phyloP scores from a whole-genome alignment of 2,113 vertebrate genomes.

The Hoplias malabaricus region DNA sequence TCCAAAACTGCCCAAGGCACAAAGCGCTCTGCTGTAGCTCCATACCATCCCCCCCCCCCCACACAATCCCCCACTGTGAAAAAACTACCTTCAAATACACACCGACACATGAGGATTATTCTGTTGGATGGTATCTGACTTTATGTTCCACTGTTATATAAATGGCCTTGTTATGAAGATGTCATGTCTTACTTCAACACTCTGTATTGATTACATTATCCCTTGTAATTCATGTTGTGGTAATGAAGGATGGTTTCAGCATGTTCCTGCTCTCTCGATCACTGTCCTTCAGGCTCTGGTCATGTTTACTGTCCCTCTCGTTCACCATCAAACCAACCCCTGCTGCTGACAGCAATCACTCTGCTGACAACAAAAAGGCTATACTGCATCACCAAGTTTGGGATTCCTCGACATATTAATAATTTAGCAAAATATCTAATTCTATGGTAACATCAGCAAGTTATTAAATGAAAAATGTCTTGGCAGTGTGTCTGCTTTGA shows the following conservation, averaged over 20 bases:
- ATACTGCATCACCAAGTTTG: not conserved
- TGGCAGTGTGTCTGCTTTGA: too few species aligned
- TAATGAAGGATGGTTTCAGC: not conserved
- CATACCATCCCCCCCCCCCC: not conserved
- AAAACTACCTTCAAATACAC: not conserved
- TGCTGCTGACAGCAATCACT: conserved; percentile 9
- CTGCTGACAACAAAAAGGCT: conserved; percentile 32
- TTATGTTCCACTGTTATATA: not conserved
- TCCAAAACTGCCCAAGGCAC: not conserved
- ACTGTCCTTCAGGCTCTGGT: conserved; percentile 32
- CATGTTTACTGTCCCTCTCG: not conserved
- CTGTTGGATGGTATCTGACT: not conserved
- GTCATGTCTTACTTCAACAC: not conserved
- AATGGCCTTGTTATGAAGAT: not conserved
- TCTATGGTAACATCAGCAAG: too few species aligned
- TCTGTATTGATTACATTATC: not conserved
- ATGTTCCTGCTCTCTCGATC: not conserved
- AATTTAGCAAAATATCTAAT: not conserved
- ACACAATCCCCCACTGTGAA: not conserved
- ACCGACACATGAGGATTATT: not conserved
- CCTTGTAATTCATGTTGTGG: not conserved
- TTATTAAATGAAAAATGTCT: too few species aligned
- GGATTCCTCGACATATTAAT: not conserved
- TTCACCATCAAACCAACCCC: conserved; percentile 29
- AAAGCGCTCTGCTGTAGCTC: not conserved